A percentile compares a stretch with the other conserved stretches of the same genome.
phyloP scores from a whole-genome alignment of 2,113 vertebrate species.

The Lamprologus lemairii region DNA sequence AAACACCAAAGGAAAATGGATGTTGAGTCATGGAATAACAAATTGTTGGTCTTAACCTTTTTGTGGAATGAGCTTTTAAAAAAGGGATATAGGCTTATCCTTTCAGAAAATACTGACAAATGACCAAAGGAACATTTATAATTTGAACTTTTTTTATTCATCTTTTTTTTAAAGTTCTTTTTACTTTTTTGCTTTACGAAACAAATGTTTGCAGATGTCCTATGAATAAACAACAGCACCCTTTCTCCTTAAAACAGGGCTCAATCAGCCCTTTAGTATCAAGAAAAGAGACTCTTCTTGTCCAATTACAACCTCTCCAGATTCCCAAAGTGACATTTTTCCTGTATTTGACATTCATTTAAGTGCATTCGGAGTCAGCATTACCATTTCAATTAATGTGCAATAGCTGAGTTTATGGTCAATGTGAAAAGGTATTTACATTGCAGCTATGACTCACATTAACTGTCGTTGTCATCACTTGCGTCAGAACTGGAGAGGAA shows the following conservation, averaged over 20 bases:
- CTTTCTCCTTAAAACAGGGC: constrained; percentile 34
- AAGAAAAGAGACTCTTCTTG: constrained; percentile 59
- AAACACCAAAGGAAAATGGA: neutral
- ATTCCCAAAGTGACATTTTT: constrained; percentile 58
- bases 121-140: neutral
- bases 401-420: constrained; percentile 63
- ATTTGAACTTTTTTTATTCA: constrained; percentile 67
- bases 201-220: constrained; percentile 77
- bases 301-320: constrained; percentile 57
- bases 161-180: constrained; percentile 48
- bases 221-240: constrained; percentile 74
- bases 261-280: constrained; percentile 11
- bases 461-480: constrained; percentile 50
- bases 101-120: neutral
- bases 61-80: neutral
- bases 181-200: constrained; percentile 72
- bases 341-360: constrained; percentile 64
- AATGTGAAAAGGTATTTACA: constrained; percentile 64
- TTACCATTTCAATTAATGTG: constrained; percentile 62
- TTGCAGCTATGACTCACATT: constrained; percentile 67
- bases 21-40: neutral
- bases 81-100: neutral
- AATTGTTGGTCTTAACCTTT: neutral
- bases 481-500: constrained; percentile 56
- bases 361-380: constrained; percentile 73